phyloP scores from a whole-genome alignment of 92 coral and sea anemone species.

The Phenganax subtilis region DNA sequence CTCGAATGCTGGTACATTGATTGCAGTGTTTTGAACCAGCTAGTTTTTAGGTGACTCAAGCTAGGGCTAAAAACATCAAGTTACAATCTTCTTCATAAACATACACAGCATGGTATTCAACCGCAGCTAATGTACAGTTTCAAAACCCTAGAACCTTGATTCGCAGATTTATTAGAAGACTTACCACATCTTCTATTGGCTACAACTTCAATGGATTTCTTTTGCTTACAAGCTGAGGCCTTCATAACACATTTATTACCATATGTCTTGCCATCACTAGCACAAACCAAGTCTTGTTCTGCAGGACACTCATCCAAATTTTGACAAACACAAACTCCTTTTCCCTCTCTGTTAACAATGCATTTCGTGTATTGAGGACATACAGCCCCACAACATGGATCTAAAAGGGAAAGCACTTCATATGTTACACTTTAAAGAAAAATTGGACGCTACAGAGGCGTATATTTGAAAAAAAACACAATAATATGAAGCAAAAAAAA shows the following conservation, averaged over 20 bases:
- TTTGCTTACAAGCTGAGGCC: constrained; percentile 16
- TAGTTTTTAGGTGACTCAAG: no score
- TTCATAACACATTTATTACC: constrained; percentile 35
- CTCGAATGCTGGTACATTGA: no score
- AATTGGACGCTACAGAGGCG: not conserved
- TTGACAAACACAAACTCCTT: constrained; percentile 22
- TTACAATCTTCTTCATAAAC: no score
- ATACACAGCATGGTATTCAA: no score
- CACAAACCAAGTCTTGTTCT: constrained; percentile 33
- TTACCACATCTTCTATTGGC: constrained; percentile 29
- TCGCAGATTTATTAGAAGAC: not conserved
- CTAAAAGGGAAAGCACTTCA: not conserved
- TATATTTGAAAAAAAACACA: not conserved
- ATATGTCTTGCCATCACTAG: constrained; percentile 39
- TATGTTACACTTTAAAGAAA: not conserved
- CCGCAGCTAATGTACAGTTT: no score
- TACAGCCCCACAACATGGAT: constrained; percentile 23
- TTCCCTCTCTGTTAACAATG: not conserved
- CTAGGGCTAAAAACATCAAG: no score
- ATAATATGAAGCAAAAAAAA: no score
- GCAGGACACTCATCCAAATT: constrained; percentile 27
- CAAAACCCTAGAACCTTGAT: no score
- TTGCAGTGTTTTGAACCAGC: no score
- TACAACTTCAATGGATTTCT: constrained; percentile 15
- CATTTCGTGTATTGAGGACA: constrained; percentile 23